A percentile compares a stretch with the other conserved stretches of the same genome.
Conservation (phyloP, 2,888 invertebrate species). For the Noctua pronuba region DNA sequence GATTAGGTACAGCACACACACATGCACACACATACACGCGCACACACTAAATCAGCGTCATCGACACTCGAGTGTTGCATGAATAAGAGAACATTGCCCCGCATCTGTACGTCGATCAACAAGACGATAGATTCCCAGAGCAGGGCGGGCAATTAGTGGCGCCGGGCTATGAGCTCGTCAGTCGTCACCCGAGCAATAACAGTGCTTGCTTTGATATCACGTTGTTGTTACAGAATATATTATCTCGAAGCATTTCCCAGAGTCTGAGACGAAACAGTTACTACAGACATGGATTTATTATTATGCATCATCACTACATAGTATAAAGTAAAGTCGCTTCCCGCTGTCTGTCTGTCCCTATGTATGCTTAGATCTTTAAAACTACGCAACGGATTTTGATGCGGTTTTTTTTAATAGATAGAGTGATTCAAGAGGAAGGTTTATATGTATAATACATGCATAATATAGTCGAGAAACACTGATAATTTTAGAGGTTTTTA, state of each 20-base stretch:
- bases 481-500: no score
- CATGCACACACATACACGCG: not conserved
- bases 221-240: constrained; percentile 22
- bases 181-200: constrained; percentile 12
- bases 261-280: not conserved
- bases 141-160: not conserved
- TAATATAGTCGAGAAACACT: no score
- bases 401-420: no score
- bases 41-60: not conserved
- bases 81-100: constrained; percentile 10
- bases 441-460: no score
- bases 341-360: no score
- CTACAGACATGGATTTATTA: not conserved
- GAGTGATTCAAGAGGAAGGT: no score
- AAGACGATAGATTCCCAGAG: constrained; percentile 7
- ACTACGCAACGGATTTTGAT: no score
- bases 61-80: not conserved
- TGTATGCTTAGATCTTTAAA: no score
- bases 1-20: constrained; percentile 5
- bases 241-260: constrained; percentile 1
- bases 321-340: no score
- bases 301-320: no score
- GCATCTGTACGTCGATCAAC: constrained; percentile 1
- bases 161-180: not conserved
- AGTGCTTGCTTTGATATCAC: constrained; percentile 24